These are phyloP conservation scores for Hoplias malabaricus DNA, from an alignment of 2,113 vertebrate species.

Conservation along the genomic window DNA sequence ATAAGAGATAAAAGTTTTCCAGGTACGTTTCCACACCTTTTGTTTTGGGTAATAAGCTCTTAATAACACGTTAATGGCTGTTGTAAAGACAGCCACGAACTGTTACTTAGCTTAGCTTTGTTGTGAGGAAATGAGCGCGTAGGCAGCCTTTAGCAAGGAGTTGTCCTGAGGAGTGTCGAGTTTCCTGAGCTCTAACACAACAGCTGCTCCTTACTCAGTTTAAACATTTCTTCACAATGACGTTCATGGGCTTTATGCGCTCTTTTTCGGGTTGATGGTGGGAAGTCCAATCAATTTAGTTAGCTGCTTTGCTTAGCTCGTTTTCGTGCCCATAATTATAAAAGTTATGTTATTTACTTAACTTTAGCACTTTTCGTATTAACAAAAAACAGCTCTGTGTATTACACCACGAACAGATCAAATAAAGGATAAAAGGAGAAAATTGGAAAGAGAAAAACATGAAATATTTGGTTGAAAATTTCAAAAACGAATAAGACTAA, in stretches of 20 bases:
- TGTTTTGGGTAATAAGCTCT: background rate
- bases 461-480: too few relatives aligned
- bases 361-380: too few relatives aligned
- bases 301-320: background rate
- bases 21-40: background rate
- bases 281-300: background rate
- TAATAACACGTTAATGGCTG: background rate
- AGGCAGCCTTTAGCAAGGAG: slow-evolving; percentile 21
- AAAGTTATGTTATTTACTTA: background rate
- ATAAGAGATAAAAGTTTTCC: background rate
- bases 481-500: too few relatives aligned
- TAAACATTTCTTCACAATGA: too few relatives aligned
- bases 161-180: background rate
- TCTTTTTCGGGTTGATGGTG: background rate
- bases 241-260: background rate
- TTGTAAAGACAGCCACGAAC: background rate
- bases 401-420: too few relatives aligned
- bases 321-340: background rate
- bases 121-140: background rate
- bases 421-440: too few relatives aligned
- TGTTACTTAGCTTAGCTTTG: background rate
- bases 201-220: background rate
- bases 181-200: background rate
- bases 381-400: too few relatives aligned
- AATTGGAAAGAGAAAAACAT: too few relatives aligned